Evolutionary conservation across 2,888 invertebrate species (phyloP).

Genomic region (Seira ritae): DNA sequence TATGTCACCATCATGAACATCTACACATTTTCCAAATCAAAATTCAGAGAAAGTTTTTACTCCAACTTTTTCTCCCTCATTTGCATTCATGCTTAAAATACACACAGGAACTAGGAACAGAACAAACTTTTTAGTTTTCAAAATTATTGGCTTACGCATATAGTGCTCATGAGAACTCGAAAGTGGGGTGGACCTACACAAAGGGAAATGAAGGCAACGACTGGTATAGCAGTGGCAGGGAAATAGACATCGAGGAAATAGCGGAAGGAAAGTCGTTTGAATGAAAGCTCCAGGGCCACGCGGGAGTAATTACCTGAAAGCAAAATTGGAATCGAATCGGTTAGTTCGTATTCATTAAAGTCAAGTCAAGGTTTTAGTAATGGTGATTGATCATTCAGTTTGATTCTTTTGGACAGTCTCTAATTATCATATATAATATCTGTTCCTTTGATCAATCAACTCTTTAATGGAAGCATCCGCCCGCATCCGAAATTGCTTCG

Average conservation of each 20-base stretch:
- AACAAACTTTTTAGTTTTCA: not conserved
- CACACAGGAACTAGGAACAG: not conserved
- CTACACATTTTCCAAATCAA: slow-evolving; percentile 38
- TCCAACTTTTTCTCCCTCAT: not conserved
- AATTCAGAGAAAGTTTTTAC: not conserved
- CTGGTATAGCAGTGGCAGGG: slow-evolving; percentile 61
- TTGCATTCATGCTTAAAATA: not conserved
- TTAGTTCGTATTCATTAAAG: no score
- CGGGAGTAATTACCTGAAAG: slow-evolving; percentile 52
- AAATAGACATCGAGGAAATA: slow-evolving; percentile 69
- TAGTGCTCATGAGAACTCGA: slow-evolving; percentile 59
- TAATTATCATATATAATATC: no score
- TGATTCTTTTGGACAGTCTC: no score
- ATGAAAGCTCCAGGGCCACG: slow-evolving; percentile 54
- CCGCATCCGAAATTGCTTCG: no score
- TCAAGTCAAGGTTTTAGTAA: no score
- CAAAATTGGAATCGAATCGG: not conserved
- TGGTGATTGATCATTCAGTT: no score
- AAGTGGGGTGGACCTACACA: slow-evolving; percentile 54
- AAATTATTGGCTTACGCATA: slow-evolving; percentile 46
- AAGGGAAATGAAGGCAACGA: slow-evolving; percentile 65
- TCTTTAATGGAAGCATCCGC: no score
- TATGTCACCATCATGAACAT: slow-evolving; percentile 62
- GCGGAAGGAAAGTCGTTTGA: slow-evolving; percentile 61
- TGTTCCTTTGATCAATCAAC: no score